A percentile compares a stretch with the other conserved stretches of the same genome.
phyloP scores from a whole-genome alignment of 2,797 vertebrate species.

The Malurus leucopterus region DNA sequence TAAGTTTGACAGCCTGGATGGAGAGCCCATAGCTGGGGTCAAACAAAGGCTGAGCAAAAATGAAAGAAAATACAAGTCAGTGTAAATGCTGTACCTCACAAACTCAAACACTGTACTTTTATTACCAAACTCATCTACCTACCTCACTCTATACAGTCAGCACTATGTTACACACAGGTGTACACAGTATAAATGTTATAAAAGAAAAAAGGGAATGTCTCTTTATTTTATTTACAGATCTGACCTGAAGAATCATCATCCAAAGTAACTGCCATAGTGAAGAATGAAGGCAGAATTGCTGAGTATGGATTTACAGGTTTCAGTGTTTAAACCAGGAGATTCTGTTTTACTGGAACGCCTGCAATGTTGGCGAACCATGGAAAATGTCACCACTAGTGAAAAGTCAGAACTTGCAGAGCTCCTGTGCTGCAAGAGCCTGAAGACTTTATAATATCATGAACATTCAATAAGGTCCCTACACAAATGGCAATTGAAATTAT shows the following conservation, averaged over 20 bases:
- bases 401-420: background rate
- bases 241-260: background rate
- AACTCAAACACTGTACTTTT: background rate
- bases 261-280: background rate
- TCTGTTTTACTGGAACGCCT: background rate
- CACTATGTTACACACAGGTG: background rate
- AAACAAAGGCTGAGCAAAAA: constrained; percentile 80
- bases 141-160: background rate
- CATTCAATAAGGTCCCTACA: background rate
- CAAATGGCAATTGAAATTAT: background rate
- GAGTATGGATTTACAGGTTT: background rate
- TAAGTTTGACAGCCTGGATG: constrained; percentile 88
- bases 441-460: background rate
- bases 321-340: background rate
- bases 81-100: background rate
- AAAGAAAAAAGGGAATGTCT: background rate
- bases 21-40: constrained; percentile 91
- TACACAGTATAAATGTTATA: background rate
- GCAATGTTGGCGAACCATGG: background rate
- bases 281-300: background rate
- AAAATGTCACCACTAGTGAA: background rate
- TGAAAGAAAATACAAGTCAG: background rate
- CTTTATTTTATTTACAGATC: background rate
- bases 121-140: background rate
- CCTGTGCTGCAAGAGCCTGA: background rate